These are phyloP conservation scores for Mellilla xanthometata DNA, from an alignment of 2,888 invertebrate genomes.

Conservation along the genomic window DNA sequence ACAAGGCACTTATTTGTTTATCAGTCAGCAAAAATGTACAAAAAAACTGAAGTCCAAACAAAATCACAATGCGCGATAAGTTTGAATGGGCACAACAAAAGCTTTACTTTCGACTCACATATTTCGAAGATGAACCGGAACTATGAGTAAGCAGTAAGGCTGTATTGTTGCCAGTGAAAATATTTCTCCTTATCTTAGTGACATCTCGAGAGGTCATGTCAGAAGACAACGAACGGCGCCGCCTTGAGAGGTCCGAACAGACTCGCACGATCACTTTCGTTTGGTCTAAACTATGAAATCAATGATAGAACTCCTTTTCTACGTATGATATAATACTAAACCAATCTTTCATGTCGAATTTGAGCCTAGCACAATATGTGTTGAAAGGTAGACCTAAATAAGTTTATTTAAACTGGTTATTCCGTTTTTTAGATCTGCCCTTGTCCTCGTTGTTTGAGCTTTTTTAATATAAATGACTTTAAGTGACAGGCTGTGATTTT, in stretches of 20 bases:
- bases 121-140: conserved; percentile 18
- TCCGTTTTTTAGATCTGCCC: too few relatives aligned
- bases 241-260: conserved; percentile 14
- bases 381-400: too few relatives aligned
- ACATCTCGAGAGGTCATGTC: conserved; percentile 31
- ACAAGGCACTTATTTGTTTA: not conserved
- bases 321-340: too few relatives aligned
- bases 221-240: conserved; percentile 16
- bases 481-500: too few relatives aligned
- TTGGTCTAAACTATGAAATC: too few relatives aligned
- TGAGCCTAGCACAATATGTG: too few relatives aligned
- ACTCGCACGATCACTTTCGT: conserved; percentile 13
- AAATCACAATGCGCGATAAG: conserved; percentile 21
- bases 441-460: too few relatives aligned
- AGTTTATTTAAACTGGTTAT: too few relatives aligned
- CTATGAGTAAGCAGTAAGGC: conserved; percentile 26
- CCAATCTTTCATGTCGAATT: too few relatives aligned
- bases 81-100: conserved; percentile 21
- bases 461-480: too few relatives aligned
- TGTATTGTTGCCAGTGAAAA: conserved; percentile 24
- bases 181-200: conserved; percentile 26
- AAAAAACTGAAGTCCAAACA: conserved; percentile 11
- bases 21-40: conserved; percentile 3
- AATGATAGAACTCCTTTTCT: too few relatives aligned
- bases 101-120: conserved; percentile 12